Conservation (phyloP, 2,797 vertebrate genomes). For the Eurystomus glaucurus region DNA sequence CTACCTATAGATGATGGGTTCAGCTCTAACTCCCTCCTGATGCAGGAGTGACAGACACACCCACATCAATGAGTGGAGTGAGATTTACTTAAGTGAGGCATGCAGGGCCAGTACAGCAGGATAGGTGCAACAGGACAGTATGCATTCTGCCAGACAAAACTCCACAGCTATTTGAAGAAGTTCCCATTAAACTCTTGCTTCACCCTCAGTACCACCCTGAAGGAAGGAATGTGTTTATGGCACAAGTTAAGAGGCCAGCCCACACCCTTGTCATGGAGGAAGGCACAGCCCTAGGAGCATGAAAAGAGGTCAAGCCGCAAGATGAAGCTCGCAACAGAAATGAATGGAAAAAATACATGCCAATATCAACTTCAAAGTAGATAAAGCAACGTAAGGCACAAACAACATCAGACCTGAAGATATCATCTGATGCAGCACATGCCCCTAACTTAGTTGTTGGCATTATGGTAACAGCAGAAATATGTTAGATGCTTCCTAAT, state of each 20-base stretch:
- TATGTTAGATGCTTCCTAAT: background rate
- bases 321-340: constrained; percentile 23
- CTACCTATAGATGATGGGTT: background rate
- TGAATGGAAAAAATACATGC: constrained; percentile 5
- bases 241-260: constrained; percentile 59
- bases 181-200: constrained; percentile 72
- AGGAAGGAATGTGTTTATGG: constrained; percentile 74
- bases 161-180: constrained; percentile 59
- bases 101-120: constrained; percentile 57
- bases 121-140: background rate
- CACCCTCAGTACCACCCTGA: constrained; percentile 63
- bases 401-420: background rate
- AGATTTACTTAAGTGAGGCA: constrained; percentile 51
- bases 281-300: constrained; percentile 43
- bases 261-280: constrained; percentile 60
- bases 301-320: constrained; percentile 65
- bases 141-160: constrained; percentile 29
- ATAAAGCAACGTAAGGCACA: background rate
- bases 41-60: constrained; percentile 37
- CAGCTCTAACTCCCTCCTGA: background rate
- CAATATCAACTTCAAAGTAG: background rate
- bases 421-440: background rate
- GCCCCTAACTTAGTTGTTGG: background rate
- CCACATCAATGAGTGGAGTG: constrained; percentile 38
- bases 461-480: background rate